A percentile compares a stretch with the other conserved stretches of the same genome.
phyloP scores from a whole-genome alignment of 2,888 invertebrate species.

The Sepioteuthis lessoniana region DNA sequence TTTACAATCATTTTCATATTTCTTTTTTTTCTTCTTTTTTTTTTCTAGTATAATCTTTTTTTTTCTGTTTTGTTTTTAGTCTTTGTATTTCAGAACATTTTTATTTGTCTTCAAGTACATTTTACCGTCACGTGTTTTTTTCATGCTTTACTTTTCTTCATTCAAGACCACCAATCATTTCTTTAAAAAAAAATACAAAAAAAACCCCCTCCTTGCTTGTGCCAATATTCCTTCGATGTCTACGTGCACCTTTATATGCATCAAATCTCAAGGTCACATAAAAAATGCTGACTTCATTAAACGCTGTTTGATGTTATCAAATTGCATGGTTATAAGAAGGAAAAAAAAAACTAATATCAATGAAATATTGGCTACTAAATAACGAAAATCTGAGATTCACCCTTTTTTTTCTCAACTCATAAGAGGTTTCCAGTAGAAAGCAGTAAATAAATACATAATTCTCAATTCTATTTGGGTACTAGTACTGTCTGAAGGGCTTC shows the following conservation, averaged over 20 bases:
- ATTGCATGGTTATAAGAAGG: neutral
- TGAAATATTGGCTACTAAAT: neutral
- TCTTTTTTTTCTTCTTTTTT: neutral
- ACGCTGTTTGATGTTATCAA: constrained; percentile 4
- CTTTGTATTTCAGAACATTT: too few relatives aligned
- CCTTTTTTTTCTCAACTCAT: neutral
- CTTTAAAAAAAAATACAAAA: neutral
- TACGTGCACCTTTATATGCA: neutral
- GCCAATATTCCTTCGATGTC: neutral
- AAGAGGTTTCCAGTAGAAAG: too few relatives aligned
- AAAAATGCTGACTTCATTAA: neutral
- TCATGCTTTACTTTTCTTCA: neutral
- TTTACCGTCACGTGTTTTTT: too few relatives aligned
- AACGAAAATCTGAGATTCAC: neutral
- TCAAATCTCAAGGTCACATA: neutral
- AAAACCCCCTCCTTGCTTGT: too few relatives aligned
- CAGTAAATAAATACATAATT: too few relatives aligned
- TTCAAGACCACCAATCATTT: neutral
- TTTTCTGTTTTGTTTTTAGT: too few relatives aligned
- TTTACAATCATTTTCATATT: neutral
- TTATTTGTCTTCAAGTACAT: neutral
- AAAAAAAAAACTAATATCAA: neutral
- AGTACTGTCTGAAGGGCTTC: too few relatives aligned
- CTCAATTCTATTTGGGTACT: too few relatives aligned
- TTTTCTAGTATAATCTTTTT: too few relatives aligned